A percentile compares a stretch with the other conserved stretches of the same genome.
These are phyloP conservation scores for Rhinichthys osculus DNA, from an alignment of 2,797 vertebrate species.

Conservation along the genomic window DNA sequence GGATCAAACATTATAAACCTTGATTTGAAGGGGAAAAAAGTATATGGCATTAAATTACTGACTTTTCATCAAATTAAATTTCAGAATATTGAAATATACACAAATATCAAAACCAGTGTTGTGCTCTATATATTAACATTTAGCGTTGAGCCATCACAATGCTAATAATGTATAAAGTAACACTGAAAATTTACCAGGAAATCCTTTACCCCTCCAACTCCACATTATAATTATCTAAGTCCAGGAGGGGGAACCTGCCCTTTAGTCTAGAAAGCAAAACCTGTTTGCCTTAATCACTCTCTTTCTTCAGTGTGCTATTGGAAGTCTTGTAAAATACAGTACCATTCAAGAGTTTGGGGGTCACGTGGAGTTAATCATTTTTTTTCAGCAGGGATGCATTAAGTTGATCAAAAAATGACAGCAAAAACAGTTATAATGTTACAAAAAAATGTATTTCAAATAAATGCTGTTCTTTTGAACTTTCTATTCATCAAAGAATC, in stretches of 20 bases:
- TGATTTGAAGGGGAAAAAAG: neutral
- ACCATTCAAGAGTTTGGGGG: neutral
- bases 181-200: neutral
- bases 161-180: neutral
- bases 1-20: neutral
- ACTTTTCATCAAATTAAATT: neutral
- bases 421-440: neutral
- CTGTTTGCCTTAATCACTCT: slow-evolving; percentile 2
- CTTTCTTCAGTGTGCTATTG: too few relatives aligned
- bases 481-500: neutral
- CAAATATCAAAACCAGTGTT: neutral
- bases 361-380: neutral
- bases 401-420: neutral
- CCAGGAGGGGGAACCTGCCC: neutral
- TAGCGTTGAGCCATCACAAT: neutral
- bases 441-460: neutral
- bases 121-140: neutral
- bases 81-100: neutral
- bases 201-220: neutral
- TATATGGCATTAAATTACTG: neutral
- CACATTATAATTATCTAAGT: neutral
- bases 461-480: neutral
- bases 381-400: neutral
- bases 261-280: slow-evolving; percentile 13
- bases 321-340: neutral